Conservation (phyloP, 2,113 vertebrate species). For the Aegotheles bennettii region DNA sequence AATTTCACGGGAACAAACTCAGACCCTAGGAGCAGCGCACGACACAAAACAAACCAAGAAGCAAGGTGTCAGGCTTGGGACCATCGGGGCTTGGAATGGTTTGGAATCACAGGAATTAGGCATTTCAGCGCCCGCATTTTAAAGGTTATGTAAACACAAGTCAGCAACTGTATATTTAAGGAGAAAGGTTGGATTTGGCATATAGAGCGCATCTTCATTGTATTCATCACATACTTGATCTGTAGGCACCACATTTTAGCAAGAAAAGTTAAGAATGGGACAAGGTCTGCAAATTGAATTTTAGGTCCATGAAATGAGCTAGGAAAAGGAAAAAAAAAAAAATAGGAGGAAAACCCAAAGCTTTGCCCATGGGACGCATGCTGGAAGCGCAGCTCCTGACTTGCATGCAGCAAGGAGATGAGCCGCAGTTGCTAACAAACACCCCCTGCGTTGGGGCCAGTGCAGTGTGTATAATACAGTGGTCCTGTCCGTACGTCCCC, state of each 20-base stretch:
- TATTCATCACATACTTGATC: neutral
- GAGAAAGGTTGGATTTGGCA: constrained; percentile 67
- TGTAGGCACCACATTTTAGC: constrained; percentile 35
- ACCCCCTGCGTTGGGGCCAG: neutral
- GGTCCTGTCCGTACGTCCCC: neutral
- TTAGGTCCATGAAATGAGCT: neutral
- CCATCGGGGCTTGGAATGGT: constrained; percentile 39
- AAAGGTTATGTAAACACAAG: constrained; percentile 52
- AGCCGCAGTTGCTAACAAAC: neutral
- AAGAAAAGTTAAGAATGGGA: neutral
- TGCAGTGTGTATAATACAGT: neutral
- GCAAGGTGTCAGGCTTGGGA: neutral
- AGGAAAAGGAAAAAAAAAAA: neutral
- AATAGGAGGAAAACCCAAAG: neutral
- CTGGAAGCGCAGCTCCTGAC: constrained; percentile 25
- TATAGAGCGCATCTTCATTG: constrained; percentile 13
- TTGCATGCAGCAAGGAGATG: neutral
- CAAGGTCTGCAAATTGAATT: neutral
- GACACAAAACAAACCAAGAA: neutral
- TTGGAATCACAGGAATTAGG: constrained; percentile 47
- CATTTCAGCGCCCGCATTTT: neutral
- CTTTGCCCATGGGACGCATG: constrained; percentile 19
- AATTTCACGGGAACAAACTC: neutral
- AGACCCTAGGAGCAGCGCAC: neutral
- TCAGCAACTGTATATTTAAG: constrained; percentile 24